phyloP scores from a whole-genome alignment of 2,888 invertebrate species.

The Hololepta plana region DNA sequence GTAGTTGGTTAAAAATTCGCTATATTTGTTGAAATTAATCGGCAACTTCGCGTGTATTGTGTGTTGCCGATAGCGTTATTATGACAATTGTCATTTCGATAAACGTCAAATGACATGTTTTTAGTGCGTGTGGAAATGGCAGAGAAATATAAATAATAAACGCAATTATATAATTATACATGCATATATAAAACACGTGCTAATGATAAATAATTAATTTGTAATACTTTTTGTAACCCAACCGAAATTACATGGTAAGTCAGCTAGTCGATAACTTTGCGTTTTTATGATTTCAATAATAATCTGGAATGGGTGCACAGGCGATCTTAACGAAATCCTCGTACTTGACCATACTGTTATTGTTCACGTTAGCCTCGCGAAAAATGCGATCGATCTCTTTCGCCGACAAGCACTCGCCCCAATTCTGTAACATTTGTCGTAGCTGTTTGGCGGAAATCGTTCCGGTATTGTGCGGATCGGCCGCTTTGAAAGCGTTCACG shows the following conservation, averaged over 20 bases:
- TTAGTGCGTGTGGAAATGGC: too few species aligned
- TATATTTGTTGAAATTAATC: too few species aligned
- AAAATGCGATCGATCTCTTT: constrained; percentile 77
- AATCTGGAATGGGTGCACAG: constrained; percentile 84
- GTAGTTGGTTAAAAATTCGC: too few species aligned
- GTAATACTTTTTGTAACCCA: too few species aligned
- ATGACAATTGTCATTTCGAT: too few species aligned
- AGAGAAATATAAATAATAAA: too few species aligned
- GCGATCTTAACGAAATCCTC: constrained; percentile 86
- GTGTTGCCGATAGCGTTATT: too few species aligned
- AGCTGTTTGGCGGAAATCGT: constrained; percentile 67
- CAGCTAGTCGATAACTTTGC: constrained; percentile 8
- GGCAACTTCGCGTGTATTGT: too few species aligned
- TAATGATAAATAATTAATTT: too few species aligned
- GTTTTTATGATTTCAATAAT: constrained; percentile 41
- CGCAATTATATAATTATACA: too few species aligned
- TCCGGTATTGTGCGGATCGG: constrained; percentile 54
- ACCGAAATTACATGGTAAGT: constrained; percentile 4
- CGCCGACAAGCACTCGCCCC: constrained; percentile 75
- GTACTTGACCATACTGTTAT: constrained; percentile 65
- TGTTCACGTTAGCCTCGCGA: constrained; percentile 73
- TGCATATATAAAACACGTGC: too few species aligned
- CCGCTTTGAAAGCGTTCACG: constrained; percentile 78
- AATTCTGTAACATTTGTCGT: constrained; percentile 68
- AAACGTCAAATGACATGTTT: too few species aligned